Percentiles rank a stretch among this genome's conserved stretches.
Evolutionary conservation across 2,113 vertebrate genomes (phyloP).

Genomic region (Perognathus longimembris): DNA sequence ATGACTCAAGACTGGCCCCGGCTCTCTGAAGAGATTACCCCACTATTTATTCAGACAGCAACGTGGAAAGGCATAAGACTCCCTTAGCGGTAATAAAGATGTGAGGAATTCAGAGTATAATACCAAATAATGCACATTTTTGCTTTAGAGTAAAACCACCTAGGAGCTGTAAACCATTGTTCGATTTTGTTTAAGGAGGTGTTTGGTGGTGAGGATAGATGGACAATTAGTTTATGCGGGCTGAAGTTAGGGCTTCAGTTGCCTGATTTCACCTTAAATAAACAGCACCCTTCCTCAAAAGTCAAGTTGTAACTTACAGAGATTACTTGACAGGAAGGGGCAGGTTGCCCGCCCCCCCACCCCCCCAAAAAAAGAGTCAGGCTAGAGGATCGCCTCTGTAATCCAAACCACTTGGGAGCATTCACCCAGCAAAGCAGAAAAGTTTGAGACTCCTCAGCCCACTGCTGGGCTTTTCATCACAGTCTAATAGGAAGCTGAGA

Average conservation of each 20-base stretch:
- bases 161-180: not conserved
- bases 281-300: not conserved
- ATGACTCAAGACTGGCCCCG: not conserved
- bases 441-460: too few relatives aligned
- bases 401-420: too few relatives aligned
- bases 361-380: too few relatives aligned
- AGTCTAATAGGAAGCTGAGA: not conserved
- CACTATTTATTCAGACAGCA: not conserved
- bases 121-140: not conserved
- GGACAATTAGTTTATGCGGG: not conserved
- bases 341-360: not conserved
- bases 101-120: not conserved
- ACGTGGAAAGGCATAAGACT: not conserved
- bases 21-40: not conserved
- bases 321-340: not conserved
- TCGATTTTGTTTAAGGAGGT: constrained; percentile 9
- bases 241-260: not conserved
- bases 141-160: constrained; percentile 4
- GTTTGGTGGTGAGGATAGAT: not conserved
- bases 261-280: not conserved
- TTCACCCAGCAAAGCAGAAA: too few relatives aligned
- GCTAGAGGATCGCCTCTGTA: too few relatives aligned
- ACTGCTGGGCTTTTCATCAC: too few relatives aligned
- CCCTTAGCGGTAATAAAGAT: not conserved
- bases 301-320: constrained; percentile 15